Evolutionary conservation across 1,140 invertebrate genomes (phyloP), one percentile per base, ranked within the genome.

Genomic region (Mya arenaria): DNA sequence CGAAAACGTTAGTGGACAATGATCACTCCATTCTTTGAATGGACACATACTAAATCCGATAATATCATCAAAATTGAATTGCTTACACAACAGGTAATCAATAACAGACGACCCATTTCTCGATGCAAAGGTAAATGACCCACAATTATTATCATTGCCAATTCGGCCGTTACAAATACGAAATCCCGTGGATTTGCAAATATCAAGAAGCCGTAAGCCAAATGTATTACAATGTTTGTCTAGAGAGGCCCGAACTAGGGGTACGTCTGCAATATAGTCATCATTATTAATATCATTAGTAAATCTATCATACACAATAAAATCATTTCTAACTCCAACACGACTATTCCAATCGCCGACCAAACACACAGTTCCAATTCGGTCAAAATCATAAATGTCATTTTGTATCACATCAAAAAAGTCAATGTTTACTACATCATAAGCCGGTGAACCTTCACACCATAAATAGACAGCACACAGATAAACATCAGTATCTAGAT

Each of bases 281-380:
- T 48, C 6, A 56, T 15, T 5, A 56, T 73, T 34, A 10, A 30
- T 23, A 32, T 34, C 30, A 66, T 30, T 13, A 32, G 25, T 56
- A 5, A n/a, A n/a, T n/a, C 5, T 6, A 30, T 73, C 71, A 34
- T n/a, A 32, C 5, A 17, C 25, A 28, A 73, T 55, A 73, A 10
- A 73, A 56, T 55, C 71, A 10, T 15, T 5, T 56, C 58, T 73
- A 32, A 13, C 13, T 5, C 44, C 71, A 32, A 34, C 32, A 56
- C 71, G 17, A 48, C 36, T 23, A 56, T 73, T 73, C n/a, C 55
- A 73, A 56, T 55, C 71, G 32, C 71, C 71, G 8, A 23, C 17
- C 13, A 62, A 3, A 5, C 13, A 19, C 13, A 75, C 56, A 37
- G 8, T 8, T 6, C 25, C 44, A 4, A 15, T n/a, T n/a, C n/a